phyloP scores from a whole-genome alignment of 2,113 vertebrate species.

The Sebastes schlegelii region DNA sequence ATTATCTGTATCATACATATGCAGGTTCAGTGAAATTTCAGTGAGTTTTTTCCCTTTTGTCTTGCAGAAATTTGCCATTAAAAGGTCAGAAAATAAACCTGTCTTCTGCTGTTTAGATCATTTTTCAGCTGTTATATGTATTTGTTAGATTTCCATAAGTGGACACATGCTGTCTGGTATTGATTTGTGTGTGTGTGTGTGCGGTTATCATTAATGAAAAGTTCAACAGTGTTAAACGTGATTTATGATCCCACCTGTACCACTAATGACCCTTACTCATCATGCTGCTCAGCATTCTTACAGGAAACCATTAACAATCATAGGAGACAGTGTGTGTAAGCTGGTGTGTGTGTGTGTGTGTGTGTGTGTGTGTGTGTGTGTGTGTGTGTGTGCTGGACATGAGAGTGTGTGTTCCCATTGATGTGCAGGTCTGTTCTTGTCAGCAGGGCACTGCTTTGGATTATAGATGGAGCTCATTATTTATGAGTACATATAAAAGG shows the following conservation, averaged over 20 bases:
- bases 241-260: constrained; percentile 54
- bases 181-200: constrained; percentile 13
- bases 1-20: not conserved
- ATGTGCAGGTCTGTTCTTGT: constrained; percentile 1
- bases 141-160: constrained; percentile 11
- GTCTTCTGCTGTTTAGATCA: not conserved
- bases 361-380: not conserved
- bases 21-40: not conserved
- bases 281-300: constrained; percentile 36
- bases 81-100: not conserved
- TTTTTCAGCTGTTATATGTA: not conserved
- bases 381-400: not conserved
- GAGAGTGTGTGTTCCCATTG: not conserved
- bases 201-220: constrained; percentile 50
- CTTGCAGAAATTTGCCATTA: not conserved
- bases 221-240: constrained; percentile 60
- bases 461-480: constrained; percentile 59
- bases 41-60: not conserved
- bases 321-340: constrained; percentile 6
- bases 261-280: constrained; percentile 47
- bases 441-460: constrained; percentile 20
- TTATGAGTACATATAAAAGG: constrained; percentile 19
- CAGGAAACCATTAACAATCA: constrained; percentile 67
- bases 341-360: not conserved
- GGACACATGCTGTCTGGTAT: not conserved